These are phyloP conservation scores for Macrophya annulata DNA, from an alignment of 2,888 invertebrate genomes.

Conservation along the genomic window DNA sequence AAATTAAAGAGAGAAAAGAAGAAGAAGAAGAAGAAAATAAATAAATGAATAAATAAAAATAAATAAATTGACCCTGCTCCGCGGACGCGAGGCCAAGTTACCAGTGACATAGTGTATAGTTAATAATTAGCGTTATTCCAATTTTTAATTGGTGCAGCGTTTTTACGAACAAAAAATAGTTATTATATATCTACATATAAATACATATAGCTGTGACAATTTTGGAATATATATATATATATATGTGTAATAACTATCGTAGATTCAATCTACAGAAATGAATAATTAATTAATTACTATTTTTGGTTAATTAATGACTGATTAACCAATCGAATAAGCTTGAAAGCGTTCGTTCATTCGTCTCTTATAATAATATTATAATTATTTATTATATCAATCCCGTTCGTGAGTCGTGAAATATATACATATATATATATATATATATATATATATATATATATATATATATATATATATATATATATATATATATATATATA, in stretches of 20 bases:
- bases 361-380: neutral
- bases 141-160: slow-evolving; percentile 58
- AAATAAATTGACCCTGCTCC: slow-evolving; percentile 71
- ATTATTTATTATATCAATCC: slow-evolving; percentile 10
- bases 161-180: slow-evolving; percentile 15
- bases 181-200: neutral
- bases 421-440: too few species aligned
- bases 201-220: slow-evolving; percentile 58
- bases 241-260: slow-evolving; percentile 59
- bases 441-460: too few species aligned
- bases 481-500: neutral
- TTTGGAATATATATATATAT: slow-evolving; percentile 2
- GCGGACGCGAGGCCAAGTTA: slow-evolving; percentile 76
- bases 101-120: slow-evolving; percentile 68
- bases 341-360: neutral
- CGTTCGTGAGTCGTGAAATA: neutral
- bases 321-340: slow-evolving; percentile 10
- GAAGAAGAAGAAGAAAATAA: slow-evolving; percentile 34
- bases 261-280: neutral
- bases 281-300: neutral
- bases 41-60: slow-evolving; percentile 17
- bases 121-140: slow-evolving; percentile 65
- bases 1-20: slow-evolving; percentile 35
- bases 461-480: neutral
- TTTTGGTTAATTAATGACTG: slow-evolving; percentile 7